phyloP scores from a whole-genome alignment of 1,140 invertebrate species.

The Anastrepha ludens region DNA sequence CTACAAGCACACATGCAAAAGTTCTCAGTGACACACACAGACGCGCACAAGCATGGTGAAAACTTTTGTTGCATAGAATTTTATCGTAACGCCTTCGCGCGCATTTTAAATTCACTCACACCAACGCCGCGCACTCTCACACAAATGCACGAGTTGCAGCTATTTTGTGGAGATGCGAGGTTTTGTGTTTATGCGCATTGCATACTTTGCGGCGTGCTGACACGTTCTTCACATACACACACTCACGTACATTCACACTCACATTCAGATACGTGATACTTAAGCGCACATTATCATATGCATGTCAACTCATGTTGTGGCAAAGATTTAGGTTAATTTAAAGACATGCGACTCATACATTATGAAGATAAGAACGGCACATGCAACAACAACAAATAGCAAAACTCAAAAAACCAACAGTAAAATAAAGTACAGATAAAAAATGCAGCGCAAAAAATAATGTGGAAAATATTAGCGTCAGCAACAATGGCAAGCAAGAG shows the following conservation, averaged over 20 bases:
- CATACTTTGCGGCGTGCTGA: slow-evolving; percentile 40
- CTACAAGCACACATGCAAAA: slow-evolving; percentile 10
- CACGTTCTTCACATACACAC: neutral
- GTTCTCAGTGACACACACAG: neutral
- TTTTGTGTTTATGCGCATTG: neutral
- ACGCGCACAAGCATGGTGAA: neutral
- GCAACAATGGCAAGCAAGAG: neutral
- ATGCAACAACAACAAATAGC: neutral
- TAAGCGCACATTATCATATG: slow-evolving; percentile 34
- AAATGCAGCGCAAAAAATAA: neutral
- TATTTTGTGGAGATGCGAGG: neutral
- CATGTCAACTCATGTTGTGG: slow-evolving; percentile 47
- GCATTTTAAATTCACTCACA: neutral
- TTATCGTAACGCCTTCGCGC: neutral
- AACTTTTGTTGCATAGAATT: slow-evolving; percentile 7
- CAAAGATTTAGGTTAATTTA: slow-evolving; percentile 49
- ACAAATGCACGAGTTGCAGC: neutral
- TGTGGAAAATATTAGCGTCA: neutral
- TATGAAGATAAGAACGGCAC: neutral
- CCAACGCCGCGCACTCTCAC: neutral
- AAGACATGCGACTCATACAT: slow-evolving; percentile 46
- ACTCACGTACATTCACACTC: neutral
- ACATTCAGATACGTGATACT: neutral
- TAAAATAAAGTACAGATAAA: neutral
- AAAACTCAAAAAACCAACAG: neutral